A percentile compares a stretch with the other conserved stretches of the same genome.
These are phyloP conservation scores for Zelleria hepariella DNA, from an alignment of 2,888 invertebrate species.

Conservation along the genomic window DNA sequence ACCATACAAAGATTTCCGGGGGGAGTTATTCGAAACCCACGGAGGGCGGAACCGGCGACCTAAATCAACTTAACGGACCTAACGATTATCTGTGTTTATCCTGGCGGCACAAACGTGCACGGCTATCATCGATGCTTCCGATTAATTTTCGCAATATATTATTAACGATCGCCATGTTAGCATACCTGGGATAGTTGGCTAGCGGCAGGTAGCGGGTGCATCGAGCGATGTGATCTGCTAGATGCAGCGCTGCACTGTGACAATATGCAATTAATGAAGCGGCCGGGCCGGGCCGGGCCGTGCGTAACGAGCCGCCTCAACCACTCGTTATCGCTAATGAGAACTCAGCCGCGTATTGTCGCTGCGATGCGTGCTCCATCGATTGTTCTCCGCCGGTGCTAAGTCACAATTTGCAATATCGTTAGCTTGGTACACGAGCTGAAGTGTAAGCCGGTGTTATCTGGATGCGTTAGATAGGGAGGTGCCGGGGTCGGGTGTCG, in stretches of 20 bases:
- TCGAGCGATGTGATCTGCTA: constrained; percentile 27
- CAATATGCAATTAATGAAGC: constrained; percentile 60
- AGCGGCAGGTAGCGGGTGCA: constrained; percentile 4
- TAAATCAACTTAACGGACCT: constrained; percentile 48
- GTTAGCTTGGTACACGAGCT: background rate
- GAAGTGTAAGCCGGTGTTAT: constrained; percentile 2
- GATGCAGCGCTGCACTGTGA: constrained; percentile 38
- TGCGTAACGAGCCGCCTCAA: constrained; percentile 39
- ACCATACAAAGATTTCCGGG: constrained; percentile 4
- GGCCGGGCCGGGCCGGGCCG: constrained; percentile 34
- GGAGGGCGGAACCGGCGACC: constrained; percentile 33
- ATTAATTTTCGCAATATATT: constrained; percentile 44
- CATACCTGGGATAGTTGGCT: background rate
- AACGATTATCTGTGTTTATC: constrained; percentile 48
- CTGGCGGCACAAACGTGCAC: constrained; percentile 44
- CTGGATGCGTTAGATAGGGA: constrained; percentile 20
- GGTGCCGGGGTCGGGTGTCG: constrained; percentile 34
- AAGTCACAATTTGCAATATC: constrained; percentile 7
- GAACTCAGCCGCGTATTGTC: constrained; percentile 37
- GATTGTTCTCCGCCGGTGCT: constrained; percentile 4
- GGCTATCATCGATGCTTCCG: constrained; percentile 50
- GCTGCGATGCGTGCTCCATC: constrained; percentile 25
- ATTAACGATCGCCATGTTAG: constrained; percentile 35
- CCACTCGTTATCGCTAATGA: constrained; percentile 54
- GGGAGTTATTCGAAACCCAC: constrained; percentile 10